phyloP scores from a whole-genome alignment of 2,797 vertebrate species.

The Denticeps clupeoides region DNA sequence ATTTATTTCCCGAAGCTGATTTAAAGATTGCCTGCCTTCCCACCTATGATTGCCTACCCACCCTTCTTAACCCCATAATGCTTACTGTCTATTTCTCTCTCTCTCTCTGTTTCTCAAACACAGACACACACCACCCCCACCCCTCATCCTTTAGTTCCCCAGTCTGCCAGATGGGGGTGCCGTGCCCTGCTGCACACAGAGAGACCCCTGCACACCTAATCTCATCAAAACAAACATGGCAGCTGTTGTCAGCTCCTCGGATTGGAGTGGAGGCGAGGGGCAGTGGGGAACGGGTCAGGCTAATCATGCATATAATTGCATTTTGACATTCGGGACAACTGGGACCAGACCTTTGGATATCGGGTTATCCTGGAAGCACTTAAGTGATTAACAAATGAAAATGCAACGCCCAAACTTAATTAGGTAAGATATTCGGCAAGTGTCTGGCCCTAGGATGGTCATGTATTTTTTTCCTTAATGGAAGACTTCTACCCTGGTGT shows the following conservation, averaged over 20 bases:
- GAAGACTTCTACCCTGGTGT: slow-evolving; percentile 19
- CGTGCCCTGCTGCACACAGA: slow-evolving; percentile 51
- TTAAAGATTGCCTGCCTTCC: slow-evolving; percentile 44
- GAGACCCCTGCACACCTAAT: slow-evolving; percentile 53
- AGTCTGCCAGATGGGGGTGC: slow-evolving; percentile 64
- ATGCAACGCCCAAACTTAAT: slow-evolving; percentile 70
- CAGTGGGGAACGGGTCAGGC: slow-evolving; percentile 76
- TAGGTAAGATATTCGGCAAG: slow-evolving; percentile 60
- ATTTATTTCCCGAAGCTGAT: slow-evolving; percentile 41
- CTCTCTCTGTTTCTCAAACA: background rate
- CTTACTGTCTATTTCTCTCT: slow-evolving; percentile 12
- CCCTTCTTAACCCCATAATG: background rate
- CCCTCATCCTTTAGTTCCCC: slow-evolving; percentile 34
- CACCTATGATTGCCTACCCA: slow-evolving; percentile 33
- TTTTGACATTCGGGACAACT: slow-evolving; percentile 77
- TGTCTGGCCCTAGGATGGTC: slow-evolving; percentile 40
- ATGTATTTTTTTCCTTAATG: slow-evolving; percentile 22
- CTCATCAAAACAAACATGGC: slow-evolving; percentile 61
- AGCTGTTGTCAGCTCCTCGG: slow-evolving; percentile 53
- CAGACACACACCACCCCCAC: slow-evolving; percentile 2
- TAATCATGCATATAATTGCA: slow-evolving; percentile 90
- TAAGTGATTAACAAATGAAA: slow-evolving; percentile 80
- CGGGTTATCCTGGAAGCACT: slow-evolving; percentile 74
- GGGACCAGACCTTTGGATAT: slow-evolving; percentile 77
- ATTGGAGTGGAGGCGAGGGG: slow-evolving; percentile 37